These are phyloP conservation scores for Phyto melanocephala DNA, from an alignment of 2,888 invertebrate genomes.

Conservation along the genomic window DNA sequence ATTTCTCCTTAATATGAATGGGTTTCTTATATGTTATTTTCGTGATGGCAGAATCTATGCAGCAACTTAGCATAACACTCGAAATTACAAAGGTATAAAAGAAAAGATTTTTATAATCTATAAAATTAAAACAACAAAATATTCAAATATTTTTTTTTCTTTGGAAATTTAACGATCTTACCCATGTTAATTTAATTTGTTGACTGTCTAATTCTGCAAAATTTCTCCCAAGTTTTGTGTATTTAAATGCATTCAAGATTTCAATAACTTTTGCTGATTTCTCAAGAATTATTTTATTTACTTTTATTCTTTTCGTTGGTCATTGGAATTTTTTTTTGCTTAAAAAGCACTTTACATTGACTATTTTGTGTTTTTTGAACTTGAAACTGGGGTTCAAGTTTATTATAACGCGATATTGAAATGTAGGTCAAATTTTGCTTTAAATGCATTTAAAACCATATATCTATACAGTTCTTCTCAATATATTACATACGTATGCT, in stretches of 20 bases:
- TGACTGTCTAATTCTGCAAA: background rate
- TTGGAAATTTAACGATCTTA: no score
- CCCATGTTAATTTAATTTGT: constrained; percentile 23
- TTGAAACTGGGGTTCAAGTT: constrained; percentile 54
- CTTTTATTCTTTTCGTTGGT: background rate
- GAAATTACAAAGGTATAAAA: background rate
- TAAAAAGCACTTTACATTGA: background rate
- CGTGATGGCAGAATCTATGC: constrained; percentile 52
- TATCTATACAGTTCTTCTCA: no score
- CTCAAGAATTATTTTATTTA: constrained; percentile 2
- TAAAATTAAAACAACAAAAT: background rate
- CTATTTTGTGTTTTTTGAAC: constrained; percentile 5
- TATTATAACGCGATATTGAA: background rate
- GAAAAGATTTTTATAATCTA: constrained; percentile 17
- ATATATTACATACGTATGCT: no score
- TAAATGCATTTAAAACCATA: no score
- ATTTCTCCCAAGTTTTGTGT: background rate
- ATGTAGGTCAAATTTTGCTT: constrained; percentile 9
- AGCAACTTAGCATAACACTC: constrained; percentile 9
- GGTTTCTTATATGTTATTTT: constrained; percentile 73
- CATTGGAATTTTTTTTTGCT: background rate
- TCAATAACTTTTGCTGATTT: constrained; percentile 34
- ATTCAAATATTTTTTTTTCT: background rate
- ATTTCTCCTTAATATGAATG: constrained; percentile 67
- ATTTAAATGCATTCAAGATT: constrained; percentile 7